phyloP scores from a whole-genome alignment of 2,113 vertebrate genomes.

The Aspidoscelis tigris region DNA sequence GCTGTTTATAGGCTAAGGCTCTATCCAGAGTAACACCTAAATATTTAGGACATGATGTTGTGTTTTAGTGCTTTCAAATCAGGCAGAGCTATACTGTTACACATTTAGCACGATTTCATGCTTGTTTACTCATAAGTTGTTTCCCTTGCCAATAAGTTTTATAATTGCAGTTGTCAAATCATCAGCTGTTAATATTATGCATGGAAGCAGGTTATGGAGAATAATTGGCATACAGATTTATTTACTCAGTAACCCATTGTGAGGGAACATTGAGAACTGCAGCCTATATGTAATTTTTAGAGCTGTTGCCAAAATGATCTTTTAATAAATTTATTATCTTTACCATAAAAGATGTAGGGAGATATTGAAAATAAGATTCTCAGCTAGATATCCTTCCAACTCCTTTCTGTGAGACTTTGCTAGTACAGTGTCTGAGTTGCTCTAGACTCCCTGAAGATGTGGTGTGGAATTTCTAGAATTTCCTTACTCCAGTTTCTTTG shows the following conservation, averaged over 20 bases:
- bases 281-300: slow-evolving; percentile 1
- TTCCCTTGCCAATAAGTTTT: not conserved
- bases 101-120: not conserved
- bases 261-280: slow-evolving; percentile 9
- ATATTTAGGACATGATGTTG: not conserved
- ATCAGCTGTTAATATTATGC: slow-evolving; percentile 1
- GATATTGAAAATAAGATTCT: not conserved
- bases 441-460: not conserved
- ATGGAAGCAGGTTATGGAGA: slow-evolving; percentile 11
- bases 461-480: not conserved
- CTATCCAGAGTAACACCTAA: too few species aligned
- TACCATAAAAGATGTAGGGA: not conserved
- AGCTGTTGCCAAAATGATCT: not conserved
- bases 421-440: not conserved
- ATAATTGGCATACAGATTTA: not conserved
- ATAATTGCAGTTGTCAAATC: not conserved
- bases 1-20: too few species aligned
- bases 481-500: not conserved
- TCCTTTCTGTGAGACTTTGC: not conserved
- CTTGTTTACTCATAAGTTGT: not conserved
- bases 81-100: not conserved
- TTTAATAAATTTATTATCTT: not conserved
- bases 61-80: not conserved
- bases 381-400: not conserved
- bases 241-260: slow-evolving; percentile 32